Evolutionary conservation across 2,113 vertebrate genomes (phyloP).

Genomic region (Gymnarchus niloticus): DNA sequence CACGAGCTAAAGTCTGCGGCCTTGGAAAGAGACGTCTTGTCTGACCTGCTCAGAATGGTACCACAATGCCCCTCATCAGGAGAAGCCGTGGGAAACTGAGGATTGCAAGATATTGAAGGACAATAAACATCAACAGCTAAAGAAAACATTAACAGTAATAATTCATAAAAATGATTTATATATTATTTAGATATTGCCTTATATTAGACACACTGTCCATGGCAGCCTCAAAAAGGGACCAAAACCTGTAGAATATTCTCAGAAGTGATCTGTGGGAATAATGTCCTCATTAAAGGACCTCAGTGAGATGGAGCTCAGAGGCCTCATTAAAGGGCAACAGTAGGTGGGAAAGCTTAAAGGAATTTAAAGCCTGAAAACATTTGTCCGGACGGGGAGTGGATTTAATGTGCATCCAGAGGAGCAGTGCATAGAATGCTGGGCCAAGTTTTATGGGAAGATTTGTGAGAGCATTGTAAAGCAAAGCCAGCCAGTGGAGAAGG

Average conservation of each 20-base stretch:
- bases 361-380: not conserved
- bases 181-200: no score
- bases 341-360: not conserved
- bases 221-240: not conserved
- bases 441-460: not conserved
- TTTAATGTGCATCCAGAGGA: not conserved
- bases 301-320: not conserved
- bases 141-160: no score
- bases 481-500: not conserved
- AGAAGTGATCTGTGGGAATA: constrained; percentile 5
- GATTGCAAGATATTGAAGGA: no score
- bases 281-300: not conserved
- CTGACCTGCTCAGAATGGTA: no score
- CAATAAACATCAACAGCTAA: no score
- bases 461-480: not conserved
- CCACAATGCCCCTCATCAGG: no score
- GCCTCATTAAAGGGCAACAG: not conserved
- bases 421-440: not conserved
- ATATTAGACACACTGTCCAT: no score
- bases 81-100: no score
- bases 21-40: no score
- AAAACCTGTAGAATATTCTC: not conserved
- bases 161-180: no score
- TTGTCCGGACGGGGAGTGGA: not conserved
- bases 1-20: no score